A percentile compares a stretch with the other conserved stretches of the same genome.
These are phyloP conservation scores for Ellobius talpinus DNA, from an alignment of 2,113 vertebrate species.

Conservation along the genomic window DNA sequence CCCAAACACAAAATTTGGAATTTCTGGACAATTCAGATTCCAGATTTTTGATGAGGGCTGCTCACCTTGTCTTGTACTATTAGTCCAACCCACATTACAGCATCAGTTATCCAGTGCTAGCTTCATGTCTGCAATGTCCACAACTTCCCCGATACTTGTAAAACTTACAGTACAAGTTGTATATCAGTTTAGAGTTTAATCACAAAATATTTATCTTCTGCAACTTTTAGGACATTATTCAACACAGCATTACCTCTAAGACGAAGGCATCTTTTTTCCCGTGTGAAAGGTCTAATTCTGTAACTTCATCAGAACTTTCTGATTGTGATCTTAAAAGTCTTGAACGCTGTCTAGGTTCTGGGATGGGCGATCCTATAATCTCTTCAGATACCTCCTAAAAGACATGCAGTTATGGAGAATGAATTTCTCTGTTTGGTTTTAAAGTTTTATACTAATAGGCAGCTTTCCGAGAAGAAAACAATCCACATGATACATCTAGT, in stretches of 20 bases:
- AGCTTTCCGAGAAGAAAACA: neutral
- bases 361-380: constrained; percentile 95
- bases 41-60: neutral
- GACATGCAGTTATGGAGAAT: constrained; percentile 37
- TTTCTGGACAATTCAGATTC: neutral
- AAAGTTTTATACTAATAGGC: constrained; percentile 8
- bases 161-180: neutral
- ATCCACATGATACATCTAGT: constrained; percentile 11
- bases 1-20: neutral
- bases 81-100: neutral
- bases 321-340: constrained; percentile 96
- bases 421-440: constrained; percentile 31
- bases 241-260: constrained; percentile 90
- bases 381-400: constrained; percentile 92
- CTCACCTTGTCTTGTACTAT: neutral
- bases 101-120: neutral
- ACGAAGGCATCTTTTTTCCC: constrained; percentile 99
- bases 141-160: neutral
- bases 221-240: constrained; percentile 21
- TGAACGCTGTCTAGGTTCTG: constrained; percentile 95
- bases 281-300: constrained; percentile 97
- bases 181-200: neutral
- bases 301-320: constrained; percentile 97
- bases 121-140: neutral
- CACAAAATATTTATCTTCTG: neutral